Percentiles rank a stretch among this genome's conserved stretches.
Conservation (phyloP, 2,797 vertebrate genomes). For the Pterois miles region DNA sequence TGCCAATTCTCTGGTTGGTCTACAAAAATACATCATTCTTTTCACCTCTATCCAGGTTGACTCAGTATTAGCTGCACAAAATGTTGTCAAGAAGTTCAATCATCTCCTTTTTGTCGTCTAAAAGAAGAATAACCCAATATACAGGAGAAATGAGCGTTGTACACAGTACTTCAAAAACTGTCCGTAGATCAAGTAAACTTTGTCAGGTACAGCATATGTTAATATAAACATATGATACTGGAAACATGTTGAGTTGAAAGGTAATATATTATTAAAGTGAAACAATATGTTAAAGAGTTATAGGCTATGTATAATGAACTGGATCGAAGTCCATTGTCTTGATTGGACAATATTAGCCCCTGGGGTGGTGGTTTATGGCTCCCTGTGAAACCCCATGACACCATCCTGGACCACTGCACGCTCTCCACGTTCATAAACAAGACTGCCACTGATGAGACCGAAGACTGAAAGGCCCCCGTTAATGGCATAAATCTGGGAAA, state of each 20-base stretch:
- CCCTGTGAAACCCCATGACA: conserved; percentile 21
- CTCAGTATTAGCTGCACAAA: neutral
- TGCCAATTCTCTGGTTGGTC: too few species aligned
- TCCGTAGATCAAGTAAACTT: neutral
- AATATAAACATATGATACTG: neutral
- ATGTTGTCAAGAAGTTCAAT: neutral
- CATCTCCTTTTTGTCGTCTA: neutral
- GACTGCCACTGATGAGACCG: conserved; percentile 25
- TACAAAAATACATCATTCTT: too few species aligned
- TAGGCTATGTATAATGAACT: conserved; percentile 30
- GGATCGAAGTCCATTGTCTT: conserved; percentile 52
- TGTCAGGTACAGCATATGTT: neutral
- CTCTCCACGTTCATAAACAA: conserved; percentile 54
- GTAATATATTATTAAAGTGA: conserved; percentile 11
- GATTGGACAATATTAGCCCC: conserved; percentile 45
- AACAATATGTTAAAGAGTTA: conserved; percentile 17
- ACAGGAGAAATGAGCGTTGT: neutral
- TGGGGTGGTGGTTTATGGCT: conserved; percentile 46
- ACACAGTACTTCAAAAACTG: neutral
- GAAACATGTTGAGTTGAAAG: conserved; percentile 1
- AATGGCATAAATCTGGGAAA: conserved; percentile 61
- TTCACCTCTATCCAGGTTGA: neutral
- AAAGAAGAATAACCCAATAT: neutral
- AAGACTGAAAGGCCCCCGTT: conserved; percentile 52
- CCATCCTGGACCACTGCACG: conserved; percentile 1